Base-by-base conservation (phyloP, 2,113 vertebrate species). In the Amazona guildingii region DNA sequence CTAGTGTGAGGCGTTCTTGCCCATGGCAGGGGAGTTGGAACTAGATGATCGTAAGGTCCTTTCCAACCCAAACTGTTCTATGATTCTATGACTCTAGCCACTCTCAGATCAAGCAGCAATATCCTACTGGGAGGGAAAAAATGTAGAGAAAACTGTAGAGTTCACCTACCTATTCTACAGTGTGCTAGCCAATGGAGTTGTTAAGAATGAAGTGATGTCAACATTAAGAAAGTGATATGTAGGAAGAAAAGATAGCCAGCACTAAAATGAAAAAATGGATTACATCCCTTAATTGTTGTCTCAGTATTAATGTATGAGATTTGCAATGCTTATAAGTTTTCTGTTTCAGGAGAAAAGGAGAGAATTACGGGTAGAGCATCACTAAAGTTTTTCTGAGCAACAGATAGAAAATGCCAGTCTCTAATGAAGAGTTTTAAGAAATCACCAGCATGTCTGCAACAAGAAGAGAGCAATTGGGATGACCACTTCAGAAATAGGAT, bases 401-500 rank as follows among this genome's bases (percentile, higher is more conserved):
- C 7, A 6, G 61, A 23, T 17, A 25, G 19, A 88, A 83, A 83
- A 37, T 35, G 43, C 0, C 1, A 15, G 17, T 77, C 29, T 8
- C 10, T 83, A 59, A 54, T 72, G 15, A 70, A 67, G 28, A 48
- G 7, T 51, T 67, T 81, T 64, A 24, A 44, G 75, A 84, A 87
- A 48, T 51, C 43, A 41, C 0, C 4, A 55, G 12, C 6, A 4
- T 3, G 17, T 62, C 29, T 68, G 24, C 35, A 85, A 41, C 7
- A 25, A 10, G 64, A 73, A 64, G 20, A 6, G 85, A 69, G 10
- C 0, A 0, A 79, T 44, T 57, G 33, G 14, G 41, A 35, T 1
- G 9, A 33, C 16, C 11, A n/a, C 13, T 75, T 54, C 16, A 31
- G 43, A 61, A 94, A 39, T 3, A 68, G 29, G 10, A 8, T 46